These are phyloP conservation scores for Nothocercus nigrocapillus DNA, from an alignment of 2,113 vertebrate genomes.

Conservation along the genomic window DNA sequence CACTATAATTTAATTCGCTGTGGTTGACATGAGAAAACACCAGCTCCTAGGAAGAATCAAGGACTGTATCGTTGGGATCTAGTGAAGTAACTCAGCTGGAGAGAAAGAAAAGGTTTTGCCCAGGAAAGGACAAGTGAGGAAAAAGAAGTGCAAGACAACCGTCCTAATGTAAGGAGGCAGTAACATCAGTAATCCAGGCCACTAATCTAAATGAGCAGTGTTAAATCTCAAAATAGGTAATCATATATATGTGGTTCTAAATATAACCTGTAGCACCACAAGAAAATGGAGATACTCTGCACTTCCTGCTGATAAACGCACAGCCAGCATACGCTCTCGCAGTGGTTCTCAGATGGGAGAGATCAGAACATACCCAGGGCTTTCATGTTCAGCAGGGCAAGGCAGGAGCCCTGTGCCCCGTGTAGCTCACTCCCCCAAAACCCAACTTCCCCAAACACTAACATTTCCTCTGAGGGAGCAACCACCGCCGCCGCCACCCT, in stretches of 20 bases:
- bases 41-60: neutral
- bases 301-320: neutral
- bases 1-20: neutral
- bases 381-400: neutral
- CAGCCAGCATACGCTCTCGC: neutral
- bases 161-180: neutral
- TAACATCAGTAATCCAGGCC: neutral
- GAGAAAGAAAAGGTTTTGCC: neutral
- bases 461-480: neutral
- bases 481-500: fast-evolving
- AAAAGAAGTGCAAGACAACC: neutral
- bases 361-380: neutral
- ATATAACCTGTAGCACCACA: neutral
- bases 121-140: neutral
- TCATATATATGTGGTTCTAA: neutral
- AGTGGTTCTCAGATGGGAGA: neutral
- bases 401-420: too few species aligned
- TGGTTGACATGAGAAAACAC: neutral
- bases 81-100: neutral
- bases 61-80: neutral
- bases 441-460: neutral
- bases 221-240: neutral
- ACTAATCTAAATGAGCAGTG: neutral
- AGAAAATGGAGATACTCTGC: neutral
- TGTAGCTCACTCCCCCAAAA: neutral